Evolutionary conservation across 2,888 invertebrate genomes (phyloP).

Genomic region (Griposia aprilina): DNA sequence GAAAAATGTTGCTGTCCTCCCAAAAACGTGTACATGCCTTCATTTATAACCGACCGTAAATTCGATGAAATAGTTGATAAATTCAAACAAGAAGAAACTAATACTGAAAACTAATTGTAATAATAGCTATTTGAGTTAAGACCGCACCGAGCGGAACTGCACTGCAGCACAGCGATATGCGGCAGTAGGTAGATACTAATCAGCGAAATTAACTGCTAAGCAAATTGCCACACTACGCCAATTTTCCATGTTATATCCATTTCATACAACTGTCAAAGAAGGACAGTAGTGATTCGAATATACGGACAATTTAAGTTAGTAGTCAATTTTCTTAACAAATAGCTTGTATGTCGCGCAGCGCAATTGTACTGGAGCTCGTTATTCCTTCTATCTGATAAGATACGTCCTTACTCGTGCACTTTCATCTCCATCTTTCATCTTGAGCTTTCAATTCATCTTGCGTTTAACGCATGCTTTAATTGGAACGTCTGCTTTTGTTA

Average conservation of each 20-base stretch:
- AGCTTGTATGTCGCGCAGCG: neutral
- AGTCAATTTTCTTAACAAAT: neutral
- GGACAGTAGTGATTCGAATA: neutral
- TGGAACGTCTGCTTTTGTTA: neutral
- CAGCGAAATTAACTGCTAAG: neutral
- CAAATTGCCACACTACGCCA: neutral
- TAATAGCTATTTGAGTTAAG: neutral
- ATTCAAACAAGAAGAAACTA: constrained; percentile 36
- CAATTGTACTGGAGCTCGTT: neutral
- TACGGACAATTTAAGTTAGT: neutral
- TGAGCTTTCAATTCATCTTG: neutral
- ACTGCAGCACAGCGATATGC: neutral
- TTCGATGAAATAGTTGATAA: constrained; percentile 72
- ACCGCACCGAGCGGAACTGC: neutral
- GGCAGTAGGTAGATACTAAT: neutral
- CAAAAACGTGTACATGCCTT: constrained; percentile 73
- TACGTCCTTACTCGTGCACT: neutral
- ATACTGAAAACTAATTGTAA: neutral
- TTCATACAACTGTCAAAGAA: neutral
- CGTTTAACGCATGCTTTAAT: neutral
- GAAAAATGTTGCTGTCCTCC: constrained; percentile 78
- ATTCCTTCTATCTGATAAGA: neutral
- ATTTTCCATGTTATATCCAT: neutral
- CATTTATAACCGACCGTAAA: constrained; percentile 78
- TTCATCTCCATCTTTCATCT: neutral